Evolutionary conservation across 2,113 vertebrate genomes (phyloP).

Genomic region (Motacilla tschutschensis): DNA sequence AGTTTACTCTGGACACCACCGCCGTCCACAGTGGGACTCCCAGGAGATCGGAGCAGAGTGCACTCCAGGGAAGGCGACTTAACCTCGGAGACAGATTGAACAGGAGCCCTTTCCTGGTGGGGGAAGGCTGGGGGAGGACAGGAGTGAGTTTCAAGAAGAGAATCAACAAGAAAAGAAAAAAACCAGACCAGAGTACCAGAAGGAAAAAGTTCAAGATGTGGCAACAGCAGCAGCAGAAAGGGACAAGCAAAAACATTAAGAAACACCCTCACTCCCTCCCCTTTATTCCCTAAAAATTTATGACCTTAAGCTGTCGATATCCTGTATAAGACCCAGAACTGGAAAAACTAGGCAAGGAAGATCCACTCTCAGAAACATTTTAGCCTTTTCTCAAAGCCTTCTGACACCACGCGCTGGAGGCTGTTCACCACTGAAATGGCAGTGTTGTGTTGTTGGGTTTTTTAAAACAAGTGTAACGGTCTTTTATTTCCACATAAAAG

Average conservation of each 20-base stretch:
- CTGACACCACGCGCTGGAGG: slow-evolving; percentile 32
- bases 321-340: slow-evolving; percentile 16
- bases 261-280: slow-evolving; percentile 1
- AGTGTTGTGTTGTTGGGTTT: neutral
- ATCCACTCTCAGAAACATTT: slow-evolving; percentile 1
- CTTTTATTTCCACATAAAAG: slow-evolving; percentile 69
- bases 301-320: neutral
- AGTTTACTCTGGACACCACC: slow-evolving; percentile 46
- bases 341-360: slow-evolving; percentile 5
- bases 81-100: neutral
- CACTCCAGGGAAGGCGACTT: slow-evolving; percentile 1
- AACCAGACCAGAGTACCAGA: neutral
- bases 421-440: slow-evolving; percentile 54
- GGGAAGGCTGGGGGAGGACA: neutral
- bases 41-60: neutral
- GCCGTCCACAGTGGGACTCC: neutral
- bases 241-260: slow-evolving; percentile 3
- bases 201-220: slow-evolving; percentile 10
- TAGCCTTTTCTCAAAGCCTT: slow-evolving; percentile 19
- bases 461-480: slow-evolving; percentile 35
- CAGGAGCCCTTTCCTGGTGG: slow-evolving; percentile 22
- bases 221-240: slow-evolving; percentile 25
- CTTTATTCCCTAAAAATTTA: neutral
- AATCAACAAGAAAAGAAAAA: neutral
- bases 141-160: slow-evolving; percentile 10